phyloP scores from a whole-genome alignment of 2,797 vertebrate species.

The Ataeniobius toweri region DNA sequence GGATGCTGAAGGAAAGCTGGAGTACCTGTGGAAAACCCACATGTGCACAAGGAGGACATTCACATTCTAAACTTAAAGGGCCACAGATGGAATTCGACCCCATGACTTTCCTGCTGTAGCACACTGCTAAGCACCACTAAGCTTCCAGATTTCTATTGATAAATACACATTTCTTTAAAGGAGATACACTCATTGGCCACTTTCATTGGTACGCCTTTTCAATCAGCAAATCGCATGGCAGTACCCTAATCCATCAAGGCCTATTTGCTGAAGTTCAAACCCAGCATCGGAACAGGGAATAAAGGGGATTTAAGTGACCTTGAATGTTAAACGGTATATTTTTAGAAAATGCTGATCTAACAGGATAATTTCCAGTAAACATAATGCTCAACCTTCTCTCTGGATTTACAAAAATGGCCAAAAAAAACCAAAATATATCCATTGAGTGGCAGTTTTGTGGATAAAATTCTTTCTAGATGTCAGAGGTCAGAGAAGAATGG shows the following conservation, averaged over 20 bases:
- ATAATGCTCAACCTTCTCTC: background rate
- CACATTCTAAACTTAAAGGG: background rate
- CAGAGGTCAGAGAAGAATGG: background rate
- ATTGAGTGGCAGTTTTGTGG: background rate
- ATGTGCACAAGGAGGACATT: background rate
- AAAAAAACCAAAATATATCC: background rate
- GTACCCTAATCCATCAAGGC: background rate
- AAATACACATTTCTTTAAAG: background rate
- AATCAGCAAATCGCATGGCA: background rate
- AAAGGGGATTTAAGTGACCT: background rate
- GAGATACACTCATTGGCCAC: background rate
- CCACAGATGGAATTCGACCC: background rate
- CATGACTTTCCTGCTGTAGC: background rate
- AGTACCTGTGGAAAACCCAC: slow-evolving; percentile 3
- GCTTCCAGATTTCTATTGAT: background rate
- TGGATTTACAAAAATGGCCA: background rate
- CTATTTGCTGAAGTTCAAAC: no score
- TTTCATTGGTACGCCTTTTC: background rate
- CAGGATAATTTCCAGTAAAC: background rate
- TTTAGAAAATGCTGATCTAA: background rate
- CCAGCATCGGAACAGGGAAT: background rate
- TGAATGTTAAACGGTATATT: background rate
- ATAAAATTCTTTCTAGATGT: background rate
- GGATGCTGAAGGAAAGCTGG: background rate
- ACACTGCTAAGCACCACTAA: background rate